These are phyloP conservation scores for Neogobius melanostomus DNA, from an alignment of 2,113 vertebrate genomes.

Conservation along the genomic window DNA sequence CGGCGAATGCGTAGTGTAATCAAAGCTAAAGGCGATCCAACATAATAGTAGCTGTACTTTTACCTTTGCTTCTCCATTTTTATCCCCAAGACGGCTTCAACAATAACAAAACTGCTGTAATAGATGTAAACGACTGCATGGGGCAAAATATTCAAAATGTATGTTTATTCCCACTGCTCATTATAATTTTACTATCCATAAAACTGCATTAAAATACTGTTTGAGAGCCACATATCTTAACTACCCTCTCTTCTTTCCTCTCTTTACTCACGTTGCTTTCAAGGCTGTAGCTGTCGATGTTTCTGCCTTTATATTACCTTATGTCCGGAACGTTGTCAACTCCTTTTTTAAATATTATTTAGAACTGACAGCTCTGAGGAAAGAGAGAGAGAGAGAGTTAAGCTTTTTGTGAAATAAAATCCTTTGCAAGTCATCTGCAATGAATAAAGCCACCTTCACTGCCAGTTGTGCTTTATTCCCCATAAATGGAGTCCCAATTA, in stretches of 20 bases:
- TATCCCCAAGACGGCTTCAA: no score
- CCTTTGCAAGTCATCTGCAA: conserved; percentile 27
- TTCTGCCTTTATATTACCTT: conserved; percentile 26
- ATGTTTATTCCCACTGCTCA: no score
- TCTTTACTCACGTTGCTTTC: conserved; percentile 5
- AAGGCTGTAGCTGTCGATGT: conserved; percentile 6
- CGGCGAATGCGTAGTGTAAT: no score
- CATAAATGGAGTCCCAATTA: conserved; percentile 66
- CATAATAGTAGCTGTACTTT: no score
- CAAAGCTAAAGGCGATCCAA: no score
- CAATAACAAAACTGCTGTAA: no score
- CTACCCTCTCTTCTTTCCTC: conserved; percentile 1
- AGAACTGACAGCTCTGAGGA: conserved; percentile 26
- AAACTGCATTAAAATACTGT: conserved; percentile 6
- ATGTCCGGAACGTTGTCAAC: conserved; percentile 30
- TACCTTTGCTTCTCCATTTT: no score
- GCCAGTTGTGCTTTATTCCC: conserved; percentile 50
- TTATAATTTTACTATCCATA: no score
- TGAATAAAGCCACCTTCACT: conserved; percentile 49
- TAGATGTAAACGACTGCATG: no score
- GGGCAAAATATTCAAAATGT: no score
- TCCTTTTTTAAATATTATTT: conserved; percentile 46
- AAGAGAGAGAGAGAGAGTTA: conserved; percentile 6
- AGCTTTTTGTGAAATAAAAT: conserved; percentile 51
- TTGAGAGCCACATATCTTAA: not conserved